Evolutionary conservation across 2,797 vertebrate species (phyloP), one percentile per base, ranked within the genome.

Genomic region (Leuciscus waleckii): DNA sequence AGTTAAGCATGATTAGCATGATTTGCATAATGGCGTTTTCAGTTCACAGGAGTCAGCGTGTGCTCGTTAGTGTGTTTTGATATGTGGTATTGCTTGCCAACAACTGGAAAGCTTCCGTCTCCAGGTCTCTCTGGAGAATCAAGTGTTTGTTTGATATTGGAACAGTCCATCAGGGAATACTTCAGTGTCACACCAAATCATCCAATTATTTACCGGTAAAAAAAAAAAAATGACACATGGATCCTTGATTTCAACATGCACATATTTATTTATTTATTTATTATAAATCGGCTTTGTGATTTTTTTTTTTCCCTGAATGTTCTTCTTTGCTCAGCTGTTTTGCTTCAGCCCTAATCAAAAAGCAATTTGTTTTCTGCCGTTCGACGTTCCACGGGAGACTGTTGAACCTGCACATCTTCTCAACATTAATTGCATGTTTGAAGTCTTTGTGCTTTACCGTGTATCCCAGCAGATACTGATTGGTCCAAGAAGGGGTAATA

Each of bases 1-100:
- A 51, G 79, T 86, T 88, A 46, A 16, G 61, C 21, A 10, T 79
- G 51, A 85, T 87, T 81, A 81, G 73, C 79, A 74, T 56, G 51
- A 89, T 90, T 90, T 89, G 63, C 88, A 87, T 90, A 85, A 88
- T 88, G 68, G 39, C 32, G 32, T 79, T 79, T 86, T 67, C 65
- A 71, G 68, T 86, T 83, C 78, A 74, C 61, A 29, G 46, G 79
- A 46, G 65, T 79, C 63, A 49, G 79, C 63, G 37, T 85, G 81
- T 82, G 79, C 86, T 49, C 86, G 70, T 88, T 37, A 51, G 61
- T 61, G 61, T 74, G 46, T 82, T 29, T 70, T 63, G 70, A 84
- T 84, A 68, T 29, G 75, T 51, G 32, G 26, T 41, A 51, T 56
- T 74, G 65, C 67, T 78, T 65, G 54, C 32, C 51, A 79, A 71